Conservation (phyloP, 2,113 vertebrate species). For the Phasianus colchicus region DNA sequence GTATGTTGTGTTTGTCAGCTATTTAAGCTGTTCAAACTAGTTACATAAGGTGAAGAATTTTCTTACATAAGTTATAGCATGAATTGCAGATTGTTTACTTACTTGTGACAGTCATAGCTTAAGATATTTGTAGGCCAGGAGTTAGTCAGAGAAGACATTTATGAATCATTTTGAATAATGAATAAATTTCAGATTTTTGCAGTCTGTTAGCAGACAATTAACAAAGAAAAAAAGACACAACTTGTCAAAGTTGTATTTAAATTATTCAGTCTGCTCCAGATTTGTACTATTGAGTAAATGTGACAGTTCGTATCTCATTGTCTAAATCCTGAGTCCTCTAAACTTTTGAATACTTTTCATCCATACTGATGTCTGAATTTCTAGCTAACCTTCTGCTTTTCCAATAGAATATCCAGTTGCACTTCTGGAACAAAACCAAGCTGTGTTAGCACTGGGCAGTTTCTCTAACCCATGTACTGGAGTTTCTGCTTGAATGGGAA, state of each 20-base stretch:
- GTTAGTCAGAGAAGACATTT: conserved; percentile 33
- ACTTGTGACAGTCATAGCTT: conserved; percentile 32
- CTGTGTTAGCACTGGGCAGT: neutral
- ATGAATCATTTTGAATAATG: conserved; percentile 63
- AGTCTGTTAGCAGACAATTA: conserved; percentile 51
- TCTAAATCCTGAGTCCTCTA: conserved; percentile 36
- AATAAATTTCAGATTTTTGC: conserved; percentile 44
- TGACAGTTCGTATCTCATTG: neutral
- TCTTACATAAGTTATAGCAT: conserved; percentile 32
- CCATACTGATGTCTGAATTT: neutral
- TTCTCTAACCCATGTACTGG: neutral
- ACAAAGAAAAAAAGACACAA: conserved; percentile 27
- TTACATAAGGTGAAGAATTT: conserved; percentile 44
- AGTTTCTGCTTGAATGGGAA: neutral
- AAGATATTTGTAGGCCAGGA: conserved; percentile 44
- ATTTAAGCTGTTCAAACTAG: conserved; percentile 20
- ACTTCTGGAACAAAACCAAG: neutral
- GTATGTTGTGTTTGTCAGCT: conserved; percentile 41
- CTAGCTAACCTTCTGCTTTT: neutral
- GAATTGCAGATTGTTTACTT: conserved; percentile 55
- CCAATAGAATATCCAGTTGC: neutral
- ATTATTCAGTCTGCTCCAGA: conserved; percentile 25
- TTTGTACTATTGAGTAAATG: conserved; percentile 5
- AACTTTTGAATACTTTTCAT: conserved; percentile 7
- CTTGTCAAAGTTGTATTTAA: conserved; percentile 45